These are phyloP conservation scores for Drosophila kanapiae DNA, from an alignment of 1,140 invertebrate species.

Conservation along the genomic window DNA sequence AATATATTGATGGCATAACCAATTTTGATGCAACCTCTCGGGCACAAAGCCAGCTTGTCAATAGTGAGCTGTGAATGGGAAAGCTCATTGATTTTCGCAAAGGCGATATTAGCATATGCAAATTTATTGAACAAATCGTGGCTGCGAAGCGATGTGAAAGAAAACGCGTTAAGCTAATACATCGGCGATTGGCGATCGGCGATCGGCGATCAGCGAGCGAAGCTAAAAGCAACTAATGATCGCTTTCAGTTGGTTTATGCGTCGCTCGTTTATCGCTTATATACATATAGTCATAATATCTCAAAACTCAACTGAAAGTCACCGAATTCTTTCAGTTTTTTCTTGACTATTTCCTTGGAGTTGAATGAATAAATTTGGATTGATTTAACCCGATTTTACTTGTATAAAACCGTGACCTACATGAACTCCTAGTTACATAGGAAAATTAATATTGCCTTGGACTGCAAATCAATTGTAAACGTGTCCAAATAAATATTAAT, in stretches of 20 bases:
- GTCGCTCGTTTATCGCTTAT: neutral
- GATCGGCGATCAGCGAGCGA: neutral
- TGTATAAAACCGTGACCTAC: neutral
- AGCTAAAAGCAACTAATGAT: conserved; percentile 30
- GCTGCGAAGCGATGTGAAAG: conserved; percentile 52
- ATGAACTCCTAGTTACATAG: neutral
- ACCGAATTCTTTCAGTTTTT: neutral
- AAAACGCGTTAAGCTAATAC: conserved; percentile 33
- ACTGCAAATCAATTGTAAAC: neutral
- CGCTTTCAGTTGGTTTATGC: conserved; percentile 27
- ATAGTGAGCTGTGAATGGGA: conserved; percentile 49
- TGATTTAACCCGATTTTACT: neutral
- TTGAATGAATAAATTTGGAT: neutral
- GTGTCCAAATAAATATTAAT: neutral
- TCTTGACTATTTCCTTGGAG: neutral
- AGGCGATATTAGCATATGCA: conserved; percentile 68
- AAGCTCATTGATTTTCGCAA: conserved; percentile 68
- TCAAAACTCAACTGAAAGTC: neutral
- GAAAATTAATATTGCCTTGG: neutral
- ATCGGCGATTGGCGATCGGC: neutral
- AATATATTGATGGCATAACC: conserved; percentile 39
- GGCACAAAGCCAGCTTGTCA: conserved; percentile 22
- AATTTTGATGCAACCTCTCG: conserved; percentile 52
- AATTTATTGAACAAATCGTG: conserved; percentile 74
- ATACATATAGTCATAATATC: neutral